Evolutionary conservation across 2,888 invertebrate species (phyloP).

Genomic region (Alsophila aescularia): DNA sequence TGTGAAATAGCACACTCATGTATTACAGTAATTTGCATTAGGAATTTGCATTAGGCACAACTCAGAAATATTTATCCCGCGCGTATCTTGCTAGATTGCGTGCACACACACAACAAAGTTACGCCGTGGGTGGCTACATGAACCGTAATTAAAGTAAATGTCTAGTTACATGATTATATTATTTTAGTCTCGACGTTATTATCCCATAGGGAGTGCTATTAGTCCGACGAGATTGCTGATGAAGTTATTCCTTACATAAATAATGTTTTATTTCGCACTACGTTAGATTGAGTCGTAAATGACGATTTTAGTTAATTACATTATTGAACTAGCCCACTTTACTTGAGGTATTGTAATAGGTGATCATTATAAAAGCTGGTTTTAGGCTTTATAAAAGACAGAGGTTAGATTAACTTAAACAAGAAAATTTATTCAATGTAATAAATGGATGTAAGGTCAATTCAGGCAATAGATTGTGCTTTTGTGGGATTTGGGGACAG

Average conservation of each 20-base stretch:
- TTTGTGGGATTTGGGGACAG: conserved; percentile 31
- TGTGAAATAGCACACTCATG: conserved; percentile 49
- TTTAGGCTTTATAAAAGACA: background rate
- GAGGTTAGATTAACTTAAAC: background rate
- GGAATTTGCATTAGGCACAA: conserved; percentile 34
- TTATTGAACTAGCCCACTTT: background rate
- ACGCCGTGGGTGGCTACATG: conserved; percentile 28
- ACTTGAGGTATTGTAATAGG: background rate
- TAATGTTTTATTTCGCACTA: conserved; percentile 27
- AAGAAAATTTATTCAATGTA: conserved; percentile 2
- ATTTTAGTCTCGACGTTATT: conserved; percentile 25
- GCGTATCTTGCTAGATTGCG: conserved; percentile 10
- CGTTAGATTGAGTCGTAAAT: conserved; percentile 22
- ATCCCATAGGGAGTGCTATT: conserved; percentile 20
- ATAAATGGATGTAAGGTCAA: conserved; percentile 7
- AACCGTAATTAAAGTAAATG: conserved; percentile 34
- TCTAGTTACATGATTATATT: conserved; percentile 30
- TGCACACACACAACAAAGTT: conserved; percentile 30
- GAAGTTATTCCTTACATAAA: conserved; percentile 28
- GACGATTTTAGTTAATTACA: conserved; percentile 15
- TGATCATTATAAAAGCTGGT: background rate
- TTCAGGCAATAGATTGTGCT: conserved; percentile 23
- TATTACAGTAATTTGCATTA: conserved; percentile 40
- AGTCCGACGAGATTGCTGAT: conserved; percentile 22
- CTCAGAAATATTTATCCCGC: conserved; percentile 26